Base-by-base conservation (phyloP, 2,797 vertebrate species). In the Denticeps clupeoides region DNA sequence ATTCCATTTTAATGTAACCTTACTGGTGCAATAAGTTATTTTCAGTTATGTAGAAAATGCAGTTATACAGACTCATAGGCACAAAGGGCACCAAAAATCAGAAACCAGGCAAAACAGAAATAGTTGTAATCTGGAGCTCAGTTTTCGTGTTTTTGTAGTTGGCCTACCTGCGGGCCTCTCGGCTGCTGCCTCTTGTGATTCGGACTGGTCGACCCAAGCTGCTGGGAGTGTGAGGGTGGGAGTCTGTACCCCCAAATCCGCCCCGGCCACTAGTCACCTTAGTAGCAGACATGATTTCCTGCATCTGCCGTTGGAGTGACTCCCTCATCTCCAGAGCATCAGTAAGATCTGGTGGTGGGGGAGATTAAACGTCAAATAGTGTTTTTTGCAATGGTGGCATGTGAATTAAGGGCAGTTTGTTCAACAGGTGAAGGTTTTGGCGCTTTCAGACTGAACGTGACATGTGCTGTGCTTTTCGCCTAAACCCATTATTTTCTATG, bases 211-310 rank as follows among this genome's bases (percentile, higher is more conserved):
- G 75, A 28, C 63, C 6, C 1, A 75, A 73, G 40, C 58, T 61
- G 1, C 93, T 88, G 0, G 91, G 88, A 3, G 88, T 89, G 41
- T 76, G 4, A 1, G 88, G 82, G 8, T 72, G 65, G 0, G 85
- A 89, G 50, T 91, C 84, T 19, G 61, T 67, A 1, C 80, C 75
- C 1, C 60, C 63, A 0, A 78, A 80, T 13, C 70, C 75, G 45
- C 59, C 56, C 55, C 73, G 62, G 2, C 80, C 86, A n/a, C 78
- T 82, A 0, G 82, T 80, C 29, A 93, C 49, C 1, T 85, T 90
- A 10, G 95, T 97, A 49, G 94, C 94, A 21, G 93, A 90, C 91
- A 99, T 99, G 59, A 99, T 89, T 81, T 93, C 94, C 69, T 97
- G 90, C 11, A 99, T 82, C 65, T 98, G 93, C 45, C 71, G 84